phyloP scores from a whole-genome alignment of 2,113 vertebrate genomes.

The Triplophysa dalaica region DNA sequence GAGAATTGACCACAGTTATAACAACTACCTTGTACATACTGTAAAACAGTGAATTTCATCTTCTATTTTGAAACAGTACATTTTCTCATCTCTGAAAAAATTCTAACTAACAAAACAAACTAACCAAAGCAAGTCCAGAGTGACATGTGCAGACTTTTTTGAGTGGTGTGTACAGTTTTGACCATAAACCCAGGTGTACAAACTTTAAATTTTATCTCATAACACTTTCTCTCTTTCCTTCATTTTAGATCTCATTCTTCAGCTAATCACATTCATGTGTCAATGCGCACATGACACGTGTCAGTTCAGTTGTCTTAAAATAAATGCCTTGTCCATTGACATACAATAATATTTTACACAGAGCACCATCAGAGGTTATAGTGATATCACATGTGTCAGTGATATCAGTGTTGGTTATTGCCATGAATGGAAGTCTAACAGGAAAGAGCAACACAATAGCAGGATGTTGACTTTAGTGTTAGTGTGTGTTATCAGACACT shows the following conservation, averaged over 20 bases:
- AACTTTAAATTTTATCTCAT: not conserved
- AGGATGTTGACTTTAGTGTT: constrained; percentile 40
- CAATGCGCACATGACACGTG: not conserved
- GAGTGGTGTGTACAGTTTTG: too few relatives aligned
- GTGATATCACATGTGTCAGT: not conserved
- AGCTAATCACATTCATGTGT: not conserved
- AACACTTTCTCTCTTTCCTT: not conserved
- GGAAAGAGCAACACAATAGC: constrained; percentile 41
- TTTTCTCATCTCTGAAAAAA: too few relatives aligned
- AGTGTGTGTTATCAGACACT: constrained; percentile 19
- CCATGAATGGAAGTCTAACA: constrained; percentile 12
- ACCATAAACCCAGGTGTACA: too few relatives aligned
- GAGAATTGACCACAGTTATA: too few relatives aligned
- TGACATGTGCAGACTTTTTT: too few relatives aligned
- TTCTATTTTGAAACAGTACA: too few relatives aligned
- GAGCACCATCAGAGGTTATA: not conserved
- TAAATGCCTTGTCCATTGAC: not conserved
- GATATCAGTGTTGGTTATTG: constrained; percentile 4
- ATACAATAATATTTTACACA: not conserved
- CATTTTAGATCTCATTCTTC: not conserved
- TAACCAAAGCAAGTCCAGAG: too few relatives aligned
- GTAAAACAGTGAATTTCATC: too few relatives aligned
- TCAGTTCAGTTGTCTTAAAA: not conserved
- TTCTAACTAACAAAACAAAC: too few relatives aligned
- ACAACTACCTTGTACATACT: too few relatives aligned